Conservation (phyloP, 2,797 vertebrate genomes). For the Psittacula derbiana region DNA sequence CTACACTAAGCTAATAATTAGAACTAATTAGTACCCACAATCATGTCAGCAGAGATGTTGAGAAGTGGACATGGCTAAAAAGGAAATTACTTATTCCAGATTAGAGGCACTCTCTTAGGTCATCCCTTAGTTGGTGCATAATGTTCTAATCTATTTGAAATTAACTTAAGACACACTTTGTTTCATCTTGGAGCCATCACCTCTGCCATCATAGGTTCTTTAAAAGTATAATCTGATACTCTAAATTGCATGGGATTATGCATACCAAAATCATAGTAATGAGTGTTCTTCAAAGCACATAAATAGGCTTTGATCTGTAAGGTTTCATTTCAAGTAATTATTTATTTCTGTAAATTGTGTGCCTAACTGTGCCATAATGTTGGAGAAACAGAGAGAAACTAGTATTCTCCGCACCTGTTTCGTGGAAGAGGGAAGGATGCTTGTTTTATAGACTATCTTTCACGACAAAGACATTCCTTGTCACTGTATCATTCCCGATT, state of each 20-base stretch:
- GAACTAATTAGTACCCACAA: neutral
- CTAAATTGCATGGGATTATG: neutral
- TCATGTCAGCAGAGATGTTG: neutral
- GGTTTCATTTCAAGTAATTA: constrained; percentile 5
- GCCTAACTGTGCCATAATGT: neutral
- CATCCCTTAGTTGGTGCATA: neutral
- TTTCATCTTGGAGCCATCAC: neutral
- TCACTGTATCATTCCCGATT: neutral
- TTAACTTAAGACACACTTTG: neutral
- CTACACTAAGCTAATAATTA: neutral
- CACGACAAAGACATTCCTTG: neutral
- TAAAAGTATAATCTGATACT: neutral
- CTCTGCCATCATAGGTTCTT: neutral
- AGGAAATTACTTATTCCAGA: neutral
- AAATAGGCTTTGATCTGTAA: constrained; percentile 25
- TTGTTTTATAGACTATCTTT: neutral
- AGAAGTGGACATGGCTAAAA: neutral
- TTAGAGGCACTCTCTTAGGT: neutral
- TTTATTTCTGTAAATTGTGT: constrained; percentile 5
- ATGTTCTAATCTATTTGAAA: constrained; percentile 4
- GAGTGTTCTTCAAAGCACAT: constrained; percentile 6
- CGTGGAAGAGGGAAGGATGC: neutral
- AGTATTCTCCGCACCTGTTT: neutral
- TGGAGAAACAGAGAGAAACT: neutral
- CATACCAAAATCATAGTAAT: neutral